Percentiles rank a stretch among this genome's conserved stretches.
phyloP scores from a whole-genome alignment of 2,113 vertebrate species.

The Zapornia atra region DNA sequence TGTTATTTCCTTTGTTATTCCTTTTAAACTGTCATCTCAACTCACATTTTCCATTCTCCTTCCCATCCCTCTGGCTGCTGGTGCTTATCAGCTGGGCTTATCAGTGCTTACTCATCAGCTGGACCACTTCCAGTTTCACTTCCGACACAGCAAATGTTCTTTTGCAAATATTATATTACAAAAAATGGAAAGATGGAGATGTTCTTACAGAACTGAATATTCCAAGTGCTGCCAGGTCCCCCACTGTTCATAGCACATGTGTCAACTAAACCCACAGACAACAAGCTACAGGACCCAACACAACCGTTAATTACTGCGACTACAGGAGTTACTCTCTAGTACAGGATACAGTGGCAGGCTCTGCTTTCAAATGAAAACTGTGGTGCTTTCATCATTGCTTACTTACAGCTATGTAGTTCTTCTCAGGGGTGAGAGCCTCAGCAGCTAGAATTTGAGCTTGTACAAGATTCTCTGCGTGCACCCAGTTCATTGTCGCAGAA shows the following conservation, averaged over 20 bases:
- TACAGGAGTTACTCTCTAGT: not conserved
- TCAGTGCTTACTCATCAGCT: no score
- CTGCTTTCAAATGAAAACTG: not conserved
- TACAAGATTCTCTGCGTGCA: constrained; percentile 89
- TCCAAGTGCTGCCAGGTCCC: not conserved
- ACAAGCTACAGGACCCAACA: not conserved
- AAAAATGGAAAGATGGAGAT: not conserved
- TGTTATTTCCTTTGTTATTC: no score
- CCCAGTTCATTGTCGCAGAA: constrained; percentile 88
- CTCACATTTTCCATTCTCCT: no score
- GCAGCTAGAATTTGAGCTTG: constrained; percentile 87
- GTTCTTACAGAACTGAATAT: not conserved
- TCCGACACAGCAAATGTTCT: not conserved
- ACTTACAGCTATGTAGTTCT: constrained; percentile 87
- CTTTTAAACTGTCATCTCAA: no score
- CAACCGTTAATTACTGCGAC: not conserved
- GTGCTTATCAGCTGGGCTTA: no score
- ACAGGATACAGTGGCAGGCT: not conserved
- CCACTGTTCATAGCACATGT: not conserved
- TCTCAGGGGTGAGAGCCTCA: constrained; percentile 81
- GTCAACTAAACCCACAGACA: not conserved
- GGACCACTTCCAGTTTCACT: not conserved
- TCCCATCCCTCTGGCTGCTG: no score
- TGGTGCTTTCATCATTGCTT: not conserved
- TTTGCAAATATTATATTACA: not conserved